Evolutionary conservation across 2,113 vertebrate species (phyloP), one percentile per base, ranked within the genome.

Genomic region (Lethenteron camtschaticum): DNA sequence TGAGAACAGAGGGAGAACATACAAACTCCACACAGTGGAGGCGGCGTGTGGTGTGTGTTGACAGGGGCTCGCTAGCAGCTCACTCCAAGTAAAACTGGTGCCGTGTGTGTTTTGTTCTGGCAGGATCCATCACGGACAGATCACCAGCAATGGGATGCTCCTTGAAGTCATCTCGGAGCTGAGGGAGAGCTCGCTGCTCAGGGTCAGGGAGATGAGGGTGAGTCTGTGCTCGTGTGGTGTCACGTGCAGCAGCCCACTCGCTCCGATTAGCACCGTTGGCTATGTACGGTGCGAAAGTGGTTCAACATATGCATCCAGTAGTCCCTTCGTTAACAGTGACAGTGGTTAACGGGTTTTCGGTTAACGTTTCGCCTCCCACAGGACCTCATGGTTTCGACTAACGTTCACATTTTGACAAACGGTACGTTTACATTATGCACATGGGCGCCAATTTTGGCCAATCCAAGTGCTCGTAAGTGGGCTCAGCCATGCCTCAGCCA

Each of bases 61-160:
- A 41, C 41, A 41, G 41, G 41, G 41, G 41, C 41, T 41, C 41
- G 41, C 6, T 41, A 41, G 41, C 41, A 41, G 41, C 41, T 41
- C 41, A 41, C 41, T 41, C 41, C 41, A 41, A 41, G 41, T 41
- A 41, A 41, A 41, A 41, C 41, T 41, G 41, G 41, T 41, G 41
- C 41, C 41, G 41, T 5, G 14, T 71, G 69, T 75, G 3, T 71
- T 72, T 70, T 73, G 7, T 75, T 68, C 24, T 57, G 71, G 2
- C 66, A 99, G 91, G 81, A 86, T 96, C 76, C 89, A 96, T 74
- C 96, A 96, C 73, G 94, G 94, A 56, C 87, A 85, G 77, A 90
- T 99, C 78, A 89, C 86, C 74, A 81, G 86, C 77, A 96, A 91
- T 78, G 88, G 92, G 73, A 88, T 90, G 85, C 75, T 96, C 73